A percentile compares a stretch with the other conserved stretches of the same genome.
Evolutionary conservation across 2,888 invertebrate species (phyloP).

Genomic region (Micoletzkya japonica): DNA sequence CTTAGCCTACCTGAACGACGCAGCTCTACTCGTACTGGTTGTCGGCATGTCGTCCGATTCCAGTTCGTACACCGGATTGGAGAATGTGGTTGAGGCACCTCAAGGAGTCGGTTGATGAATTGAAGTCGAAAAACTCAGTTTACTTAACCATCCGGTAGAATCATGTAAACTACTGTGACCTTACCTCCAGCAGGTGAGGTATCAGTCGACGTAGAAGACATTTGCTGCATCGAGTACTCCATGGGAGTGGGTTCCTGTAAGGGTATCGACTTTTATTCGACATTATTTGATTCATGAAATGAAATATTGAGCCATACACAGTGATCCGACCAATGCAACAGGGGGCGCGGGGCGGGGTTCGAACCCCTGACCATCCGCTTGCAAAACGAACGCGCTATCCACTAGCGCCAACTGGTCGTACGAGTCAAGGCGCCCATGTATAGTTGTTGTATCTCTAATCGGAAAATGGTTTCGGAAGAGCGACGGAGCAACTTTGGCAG

Average conservation of each 20-base stretch:
- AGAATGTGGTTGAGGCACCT: slow-evolving; percentile 77
- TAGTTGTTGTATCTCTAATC: no score
- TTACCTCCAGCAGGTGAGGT: slow-evolving; percentile 17
- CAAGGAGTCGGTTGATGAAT: neutral
- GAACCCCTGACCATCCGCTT: no score
- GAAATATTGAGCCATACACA: no score
- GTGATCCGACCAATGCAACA: no score
- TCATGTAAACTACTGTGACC: neutral
- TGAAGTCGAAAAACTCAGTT: neutral
- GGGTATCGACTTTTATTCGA: slow-evolving; percentile 5
- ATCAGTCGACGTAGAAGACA: slow-evolving; percentile 35
- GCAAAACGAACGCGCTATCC: no score
- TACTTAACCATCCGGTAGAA: neutral
- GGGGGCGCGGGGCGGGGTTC: no score
- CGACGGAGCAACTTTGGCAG: no score
- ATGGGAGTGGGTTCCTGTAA: slow-evolving; percentile 45
- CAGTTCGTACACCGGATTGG: slow-evolving; percentile 94
- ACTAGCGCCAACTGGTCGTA: no score
- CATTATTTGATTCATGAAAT: neutral
- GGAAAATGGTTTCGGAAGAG: no score
- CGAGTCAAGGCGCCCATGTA: no score
- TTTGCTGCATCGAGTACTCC: slow-evolving; percentile 61
- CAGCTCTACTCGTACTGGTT: neutral
- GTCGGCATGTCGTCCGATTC: slow-evolving; percentile 43
- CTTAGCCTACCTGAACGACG: slow-evolving; percentile 4